phyloP scores from a whole-genome alignment of 2,888 invertebrate species.

The Deilephila porcellus region DNA sequence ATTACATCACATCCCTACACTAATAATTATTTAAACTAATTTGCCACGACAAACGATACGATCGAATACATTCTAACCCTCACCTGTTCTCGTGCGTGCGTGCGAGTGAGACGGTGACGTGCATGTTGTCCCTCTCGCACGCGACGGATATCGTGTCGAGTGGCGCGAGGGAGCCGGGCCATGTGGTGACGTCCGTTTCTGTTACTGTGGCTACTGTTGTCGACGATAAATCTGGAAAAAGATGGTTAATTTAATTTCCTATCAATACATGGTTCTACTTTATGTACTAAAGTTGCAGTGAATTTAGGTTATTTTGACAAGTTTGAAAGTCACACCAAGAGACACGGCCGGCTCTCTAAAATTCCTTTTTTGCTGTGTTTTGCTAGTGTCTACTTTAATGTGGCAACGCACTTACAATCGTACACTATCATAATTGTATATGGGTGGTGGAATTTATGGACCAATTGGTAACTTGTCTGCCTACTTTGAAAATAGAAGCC shows the following conservation, averaged over 20 bases:
- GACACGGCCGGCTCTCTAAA: too few relatives aligned
- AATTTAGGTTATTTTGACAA: too few relatives aligned
- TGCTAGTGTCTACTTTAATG: too few relatives aligned
- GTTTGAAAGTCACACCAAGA: too few relatives aligned
- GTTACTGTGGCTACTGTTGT: slow-evolving; percentile 77
- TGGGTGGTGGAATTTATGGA: too few relatives aligned
- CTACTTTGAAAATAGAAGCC: too few relatives aligned
- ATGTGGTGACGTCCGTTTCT: slow-evolving; percentile 64
- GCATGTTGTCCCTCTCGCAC: slow-evolving; percentile 81
- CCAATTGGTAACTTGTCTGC: too few relatives aligned
- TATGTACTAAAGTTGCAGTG: too few relatives aligned
- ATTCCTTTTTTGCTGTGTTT: too few relatives aligned
- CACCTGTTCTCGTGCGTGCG: slow-evolving; percentile 35
- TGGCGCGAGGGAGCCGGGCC: slow-evolving; percentile 71
- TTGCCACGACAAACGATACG: background rate
- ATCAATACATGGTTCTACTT: background rate
- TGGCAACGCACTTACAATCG: too few relatives aligned
- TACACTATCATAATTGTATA: too few relatives aligned
- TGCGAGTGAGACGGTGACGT: slow-evolving; percentile 75
- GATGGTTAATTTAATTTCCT: slow-evolving; percentile 14
- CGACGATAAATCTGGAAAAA: slow-evolving; percentile 62
- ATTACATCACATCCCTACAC: too few relatives aligned
- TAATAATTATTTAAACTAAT: background rate
- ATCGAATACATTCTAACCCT: background rate
- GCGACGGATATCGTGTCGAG: slow-evolving; percentile 74